Base-by-base conservation (phyloP, 1,140 invertebrate genomes). In the Drosophila subobscura region DNA sequence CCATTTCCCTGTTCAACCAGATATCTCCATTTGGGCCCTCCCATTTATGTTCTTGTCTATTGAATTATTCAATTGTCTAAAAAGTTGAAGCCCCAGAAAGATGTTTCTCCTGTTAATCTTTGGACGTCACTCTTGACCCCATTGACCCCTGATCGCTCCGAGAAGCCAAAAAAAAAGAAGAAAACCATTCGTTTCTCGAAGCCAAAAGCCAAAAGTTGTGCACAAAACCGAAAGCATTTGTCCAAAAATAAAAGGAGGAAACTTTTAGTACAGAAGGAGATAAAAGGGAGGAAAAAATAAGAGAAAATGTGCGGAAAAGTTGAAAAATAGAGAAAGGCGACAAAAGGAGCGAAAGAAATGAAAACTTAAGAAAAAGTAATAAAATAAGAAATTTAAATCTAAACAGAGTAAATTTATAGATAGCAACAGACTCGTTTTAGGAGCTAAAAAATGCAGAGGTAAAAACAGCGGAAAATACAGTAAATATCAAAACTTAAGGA, bases 321-420 rank as follows among this genome's bases (percentile, higher is more conserved):
- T 37, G 40, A 33, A 59, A 54, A 33, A 27, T 27, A 27, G 5
- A 6, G 0, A 27, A 27, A 46, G 53, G 44, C 27, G 8, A 37
- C 40, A 77, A 58, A 72, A 63, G 84, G 78, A 67, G 59, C 27
- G 37, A 51, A 65, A 41, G 63, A 77, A 77, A 60, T 58, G n/a
- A 46, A 68, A 86, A 72, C 77, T 81, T 65, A 68, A 78, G 59
- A 59, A 56, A 64, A 86, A 78, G 81, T 86, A 86, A 86, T 86
- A 86, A 86, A 86, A 61, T 75, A 75, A 61, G 49, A 58, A 85
- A 56, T 74, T 61, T 37, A 41, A 59, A 54, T 56, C 47, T 29
- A 46, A 52, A 64, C 33, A 47, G 41, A 55, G 33, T 4, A 20
- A 46, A 64, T 20, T 20, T 1, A 23, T 37, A 27, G 25, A n/a